These are phyloP conservation scores for Plumapathes pennacea DNA, from an alignment of 92 coral and sea anemone genomes.

Conservation along the genomic window DNA sequence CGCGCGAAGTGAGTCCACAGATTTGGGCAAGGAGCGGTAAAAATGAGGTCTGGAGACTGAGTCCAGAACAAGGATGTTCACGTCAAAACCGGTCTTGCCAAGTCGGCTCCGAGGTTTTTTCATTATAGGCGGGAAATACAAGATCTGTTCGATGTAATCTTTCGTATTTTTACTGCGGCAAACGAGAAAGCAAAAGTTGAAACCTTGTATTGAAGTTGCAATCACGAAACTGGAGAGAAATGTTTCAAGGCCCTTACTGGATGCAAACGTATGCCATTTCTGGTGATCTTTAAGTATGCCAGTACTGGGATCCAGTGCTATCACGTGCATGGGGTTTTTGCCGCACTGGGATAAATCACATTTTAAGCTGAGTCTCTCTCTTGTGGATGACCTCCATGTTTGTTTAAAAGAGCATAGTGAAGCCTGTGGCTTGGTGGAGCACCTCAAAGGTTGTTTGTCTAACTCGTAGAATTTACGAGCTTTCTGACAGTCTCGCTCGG, in stretches of 20 bases:
- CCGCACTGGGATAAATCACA: constrained; percentile 58
- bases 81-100: constrained; percentile 25
- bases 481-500: constrained; percentile 27
- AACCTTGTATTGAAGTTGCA: constrained; percentile 10
- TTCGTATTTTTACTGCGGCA: constrained; percentile 33
- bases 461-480: constrained; percentile 55
- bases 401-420: constrained; percentile 39
- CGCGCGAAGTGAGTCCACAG: constrained; percentile 48
- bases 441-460: constrained; percentile 31
- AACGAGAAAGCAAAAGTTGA: constrained; percentile 59
- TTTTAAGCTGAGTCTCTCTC: background rate
- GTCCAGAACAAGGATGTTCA: constrained; percentile 71
- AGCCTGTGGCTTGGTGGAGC: constrained; percentile 12
- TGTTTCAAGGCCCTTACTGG: constrained; percentile 35
- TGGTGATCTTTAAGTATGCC: constrained; percentile 47
- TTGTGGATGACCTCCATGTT: constrained; percentile 7
- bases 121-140: constrained; percentile 49
- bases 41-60: constrained; percentile 83
- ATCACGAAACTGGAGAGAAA: constrained; percentile 43
- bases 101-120: background rate
- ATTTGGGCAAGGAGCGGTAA: constrained; percentile 70
- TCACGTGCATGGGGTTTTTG: constrained; percentile 45
- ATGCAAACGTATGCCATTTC: constrained; percentile 54
- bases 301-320: constrained; percentile 33
- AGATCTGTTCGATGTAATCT: constrained; percentile 56